phyloP scores from a whole-genome alignment of 1,140 invertebrate species.

The Pentalonia nigronervosa region DNA sequence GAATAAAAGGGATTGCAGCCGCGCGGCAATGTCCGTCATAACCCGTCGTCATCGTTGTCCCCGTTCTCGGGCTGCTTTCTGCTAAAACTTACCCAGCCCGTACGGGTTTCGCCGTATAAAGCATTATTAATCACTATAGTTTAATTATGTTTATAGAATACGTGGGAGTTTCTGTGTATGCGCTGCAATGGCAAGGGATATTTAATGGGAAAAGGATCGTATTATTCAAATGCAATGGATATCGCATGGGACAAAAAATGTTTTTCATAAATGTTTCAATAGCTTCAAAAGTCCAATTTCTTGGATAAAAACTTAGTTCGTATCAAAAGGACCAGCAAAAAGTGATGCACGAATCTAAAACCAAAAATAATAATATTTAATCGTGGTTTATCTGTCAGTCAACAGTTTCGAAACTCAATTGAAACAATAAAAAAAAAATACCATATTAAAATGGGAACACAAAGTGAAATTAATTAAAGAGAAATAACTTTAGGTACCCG shows the following conservation, averaged over 20 bases:
- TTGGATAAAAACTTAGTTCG: background rate
- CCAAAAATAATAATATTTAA: background rate
- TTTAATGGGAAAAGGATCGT: background rate
- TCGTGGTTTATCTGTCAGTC: background rate
- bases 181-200: background rate
- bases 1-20: background rate
- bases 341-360: background rate
- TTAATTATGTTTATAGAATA: background rate
- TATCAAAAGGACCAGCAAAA: background rate
- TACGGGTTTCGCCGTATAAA: background rate
- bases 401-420: background rate
- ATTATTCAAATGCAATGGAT: background rate
- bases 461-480: background rate
- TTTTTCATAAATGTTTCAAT: background rate
- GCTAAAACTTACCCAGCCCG: background rate
- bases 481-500: background rate
- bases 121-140: constrained; percentile 12
- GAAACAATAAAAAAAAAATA: background rate
- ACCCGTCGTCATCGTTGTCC: background rate
- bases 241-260: background rate
- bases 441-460: background rate
- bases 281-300: background rate
- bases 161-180: background rate
- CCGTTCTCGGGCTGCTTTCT: background rate
- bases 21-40: background rate